phyloP scores from a whole-genome alignment of 2,113 vertebrate genomes.

The Grus americana region DNA sequence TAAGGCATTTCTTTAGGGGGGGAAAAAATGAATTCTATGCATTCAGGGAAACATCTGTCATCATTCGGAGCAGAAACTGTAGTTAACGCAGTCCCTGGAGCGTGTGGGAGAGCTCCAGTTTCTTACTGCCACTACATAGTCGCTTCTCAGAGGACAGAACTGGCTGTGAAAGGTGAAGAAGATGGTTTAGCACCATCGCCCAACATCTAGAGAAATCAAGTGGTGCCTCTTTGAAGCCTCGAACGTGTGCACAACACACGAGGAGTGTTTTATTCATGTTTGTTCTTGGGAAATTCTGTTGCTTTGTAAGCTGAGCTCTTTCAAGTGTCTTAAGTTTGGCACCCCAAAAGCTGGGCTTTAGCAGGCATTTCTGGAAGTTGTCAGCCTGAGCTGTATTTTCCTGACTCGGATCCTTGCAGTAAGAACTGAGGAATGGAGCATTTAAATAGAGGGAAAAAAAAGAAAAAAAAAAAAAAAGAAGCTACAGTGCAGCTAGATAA shows the following conservation, averaged over 20 bases:
- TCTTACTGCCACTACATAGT: not conserved
- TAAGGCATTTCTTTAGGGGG: not conserved
- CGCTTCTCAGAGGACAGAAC: not conserved
- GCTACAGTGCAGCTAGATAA: slow-evolving; percentile 10
- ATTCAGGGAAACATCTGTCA: slow-evolving; percentile 49
- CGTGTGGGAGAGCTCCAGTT: not conserved
- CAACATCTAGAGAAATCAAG: not conserved
- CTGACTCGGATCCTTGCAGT: not conserved
- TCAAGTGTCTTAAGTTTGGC: not conserved
- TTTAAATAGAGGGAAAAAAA: not conserved
- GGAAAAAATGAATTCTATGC: not conserved
- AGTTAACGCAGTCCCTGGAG: not conserved
- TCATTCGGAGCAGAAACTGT: not conserved
- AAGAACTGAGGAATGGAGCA: not conserved
- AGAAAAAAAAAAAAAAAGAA: not conserved
- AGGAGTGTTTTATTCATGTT: not conserved
- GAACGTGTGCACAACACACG: accelerated
- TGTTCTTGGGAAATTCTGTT: not conserved
- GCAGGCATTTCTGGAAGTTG: not conserved
- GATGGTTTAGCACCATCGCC: not conserved
- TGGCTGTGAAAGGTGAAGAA: not conserved
- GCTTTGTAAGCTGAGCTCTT: not conserved
- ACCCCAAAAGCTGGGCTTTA: not conserved
- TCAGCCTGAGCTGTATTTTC: slow-evolving; percentile 30
- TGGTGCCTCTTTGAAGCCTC: not conserved